phyloP scores from a whole-genome alignment of 2,797 vertebrate species.

The Zalophus californianus region DNA sequence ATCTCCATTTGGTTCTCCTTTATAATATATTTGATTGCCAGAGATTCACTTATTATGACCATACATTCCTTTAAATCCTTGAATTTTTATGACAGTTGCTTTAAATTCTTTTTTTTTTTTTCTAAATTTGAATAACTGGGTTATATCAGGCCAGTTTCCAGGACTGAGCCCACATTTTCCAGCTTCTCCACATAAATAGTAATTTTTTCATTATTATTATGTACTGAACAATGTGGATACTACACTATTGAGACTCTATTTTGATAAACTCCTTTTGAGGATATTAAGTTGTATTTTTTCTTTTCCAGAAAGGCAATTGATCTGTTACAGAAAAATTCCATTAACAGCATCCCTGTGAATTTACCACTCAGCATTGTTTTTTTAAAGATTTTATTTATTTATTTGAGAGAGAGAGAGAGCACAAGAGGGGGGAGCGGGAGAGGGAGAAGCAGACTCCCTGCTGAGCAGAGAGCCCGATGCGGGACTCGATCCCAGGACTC shows the following conservation, averaged over 20 bases:
- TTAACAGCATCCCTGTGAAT: not conserved
- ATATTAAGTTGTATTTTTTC: not conserved
- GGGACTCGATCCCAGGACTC: too few species aligned
- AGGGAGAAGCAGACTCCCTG: too few species aligned
- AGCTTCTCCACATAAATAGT: not conserved
- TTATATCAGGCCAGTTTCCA: not conserved
- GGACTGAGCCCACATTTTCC: not conserved
- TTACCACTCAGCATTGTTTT: not conserved
- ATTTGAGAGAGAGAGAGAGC: too few species aligned
- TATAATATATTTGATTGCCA: not conserved
- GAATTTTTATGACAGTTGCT: not conserved
- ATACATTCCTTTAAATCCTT: not conserved
- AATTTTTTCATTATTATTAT: not conserved
- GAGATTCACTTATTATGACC: not conserved
- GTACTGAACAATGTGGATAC: not conserved
- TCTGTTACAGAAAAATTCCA: not conserved
- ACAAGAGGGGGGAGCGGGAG: too few species aligned
- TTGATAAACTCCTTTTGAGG: not conserved
- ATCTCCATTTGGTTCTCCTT: not conserved
- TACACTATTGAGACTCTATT: not conserved
- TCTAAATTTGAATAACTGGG: not conserved
- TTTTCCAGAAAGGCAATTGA: not conserved
- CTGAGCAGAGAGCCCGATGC: too few species aligned
- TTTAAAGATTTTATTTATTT: too few species aligned
- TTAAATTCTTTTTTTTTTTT: not conserved